phyloP scores from a whole-genome alignment of 2,797 vertebrate species.

The Tangara arthus region DNA sequence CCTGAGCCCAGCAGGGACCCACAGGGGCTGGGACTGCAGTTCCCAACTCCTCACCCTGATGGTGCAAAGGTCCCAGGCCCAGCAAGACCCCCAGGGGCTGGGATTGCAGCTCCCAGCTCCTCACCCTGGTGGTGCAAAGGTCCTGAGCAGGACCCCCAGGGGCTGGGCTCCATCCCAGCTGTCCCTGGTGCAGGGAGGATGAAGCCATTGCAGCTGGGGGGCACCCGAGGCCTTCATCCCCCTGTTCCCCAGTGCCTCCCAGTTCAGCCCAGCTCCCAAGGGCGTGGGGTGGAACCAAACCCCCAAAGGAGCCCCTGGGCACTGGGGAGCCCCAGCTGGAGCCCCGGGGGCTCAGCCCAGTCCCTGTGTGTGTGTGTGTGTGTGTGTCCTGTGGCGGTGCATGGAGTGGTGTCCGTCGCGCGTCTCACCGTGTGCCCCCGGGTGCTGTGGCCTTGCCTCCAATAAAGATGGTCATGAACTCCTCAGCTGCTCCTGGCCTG shows the following conservation, averaged over 20 bases:
- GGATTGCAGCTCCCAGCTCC: no score
- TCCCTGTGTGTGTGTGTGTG: not conserved
- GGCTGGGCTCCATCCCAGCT: not conserved
- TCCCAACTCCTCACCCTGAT: no score
- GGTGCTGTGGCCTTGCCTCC: constrained; percentile 40
- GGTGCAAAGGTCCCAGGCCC: not conserved
- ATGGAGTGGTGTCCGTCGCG: not conserved
- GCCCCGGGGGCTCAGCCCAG: not conserved
- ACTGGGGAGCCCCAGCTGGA: not conserved
- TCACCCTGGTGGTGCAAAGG: not conserved
- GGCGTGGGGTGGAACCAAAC: not conserved
- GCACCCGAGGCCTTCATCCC: not conserved
- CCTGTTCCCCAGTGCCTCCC: accelerated
- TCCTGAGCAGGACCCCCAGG: not conserved
- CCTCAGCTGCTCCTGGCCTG: not conserved
- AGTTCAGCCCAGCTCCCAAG: not conserved
- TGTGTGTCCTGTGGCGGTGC: constrained; percentile 9
- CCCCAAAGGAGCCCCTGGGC: not conserved
- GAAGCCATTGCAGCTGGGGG: accelerated
- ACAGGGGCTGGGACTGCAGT: not conserved
- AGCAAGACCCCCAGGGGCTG: not conserved
- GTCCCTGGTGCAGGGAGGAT: accelerated
- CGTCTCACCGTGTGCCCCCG: constrained; percentile 26
- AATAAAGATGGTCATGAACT: constrained; percentile 64
- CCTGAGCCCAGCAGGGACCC: not conserved